Evolutionary conservation across 2,113 vertebrate species (phyloP), one percentile per base, ranked within the genome.

Genomic region (Artemisiospiza belli): DNA sequence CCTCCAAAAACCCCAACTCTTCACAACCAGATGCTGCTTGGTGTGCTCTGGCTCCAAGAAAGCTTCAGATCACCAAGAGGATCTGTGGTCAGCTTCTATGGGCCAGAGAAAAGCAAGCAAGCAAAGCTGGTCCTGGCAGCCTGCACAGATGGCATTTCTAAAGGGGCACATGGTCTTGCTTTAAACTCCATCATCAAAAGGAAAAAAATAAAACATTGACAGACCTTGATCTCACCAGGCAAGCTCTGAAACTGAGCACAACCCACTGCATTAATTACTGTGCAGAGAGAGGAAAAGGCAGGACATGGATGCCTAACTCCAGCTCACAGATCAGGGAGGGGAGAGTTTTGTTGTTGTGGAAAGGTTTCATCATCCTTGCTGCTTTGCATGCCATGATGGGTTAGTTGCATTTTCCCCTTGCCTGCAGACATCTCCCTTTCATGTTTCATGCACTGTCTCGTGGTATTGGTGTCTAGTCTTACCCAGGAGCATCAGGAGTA

Each of bases 391-490:
- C 33, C 41, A 5, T 5, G 21, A 67, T 30, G 62, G 51, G n/a
- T 72, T 66, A 72, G 89, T 78, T 10, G 1, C 39, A 4, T 78
- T 74, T 69, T 54, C 64, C 70, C 92, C 25, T 72, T 79, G 70
- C 78, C 70, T 76, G 37, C 75, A 83, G 63, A 73, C 37, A 2
- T 88, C 86, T 88, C 43, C 46, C 51, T 69, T 63, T 76, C 51
- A 49, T 4, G 3, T 76, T 82, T 57, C 0, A 0, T 51, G 24
- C 28, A 78, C 62, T 87, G 33, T 62, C 23, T 62, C 0, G 0
- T 3, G 4, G 33, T 5, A 0, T 5, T 75, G 58, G 10, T 3
- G 2, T 58, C 68, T 76, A 44, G 15, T 63, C 17, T 52, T 25
- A 62, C 63, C 19, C 11, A 22, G 51, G 49, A 90, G 35, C 28